Evolutionary conservation across 2,797 vertebrate genomes (phyloP).

Genomic region (Spondyliosoma cantharus): DNA sequence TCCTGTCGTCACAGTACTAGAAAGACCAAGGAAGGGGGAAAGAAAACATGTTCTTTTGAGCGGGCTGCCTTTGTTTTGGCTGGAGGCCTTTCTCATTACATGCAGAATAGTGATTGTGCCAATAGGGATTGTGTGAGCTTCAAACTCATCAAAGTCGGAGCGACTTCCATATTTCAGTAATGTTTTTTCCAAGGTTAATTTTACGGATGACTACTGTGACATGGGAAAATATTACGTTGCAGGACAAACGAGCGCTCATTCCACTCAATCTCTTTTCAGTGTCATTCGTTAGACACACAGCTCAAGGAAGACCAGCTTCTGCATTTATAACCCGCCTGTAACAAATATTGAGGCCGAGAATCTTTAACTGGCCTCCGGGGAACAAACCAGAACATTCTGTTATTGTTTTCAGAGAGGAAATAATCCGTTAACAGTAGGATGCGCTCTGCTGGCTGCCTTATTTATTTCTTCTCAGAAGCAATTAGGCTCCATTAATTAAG

Average conservation of each 20-base stretch:
- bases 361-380: slow-evolving; percentile 58
- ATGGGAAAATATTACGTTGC: slow-evolving; percentile 63
- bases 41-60: slow-evolving; percentile 62
- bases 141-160: slow-evolving; percentile 59
- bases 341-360: slow-evolving; percentile 49
- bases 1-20: slow-evolving; percentile 73
- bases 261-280: slow-evolving; percentile 38
- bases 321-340: slow-evolving; percentile 56
- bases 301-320: slow-evolving; percentile 31
- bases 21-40: slow-evolving; percentile 54
- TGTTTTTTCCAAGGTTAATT: slow-evolving; percentile 59
- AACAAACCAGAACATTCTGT: slow-evolving; percentile 69
- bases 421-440: slow-evolving; percentile 76
- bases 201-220: slow-evolving; percentile 63
- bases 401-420: slow-evolving; percentile 79
- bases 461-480: slow-evolving; percentile 78
- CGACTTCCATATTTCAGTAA: slow-evolving; percentile 51
- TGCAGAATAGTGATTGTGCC: slow-evolving; percentile 56
- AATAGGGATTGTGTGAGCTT: slow-evolving; percentile 65
- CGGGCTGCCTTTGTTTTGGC: slow-evolving; percentile 75
- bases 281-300: slow-evolving; percentile 48
- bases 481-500: slow-evolving; percentile 78
- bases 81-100: slow-evolving; percentile 69
- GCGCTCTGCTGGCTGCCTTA: slow-evolving; percentile 68
- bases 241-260: slow-evolving; percentile 43